Evolutionary conservation across 2,797 vertebrate species (phyloP), one percentile per base, ranked within the genome.

Genomic region (Kryptolebias ocellatus): DNA sequence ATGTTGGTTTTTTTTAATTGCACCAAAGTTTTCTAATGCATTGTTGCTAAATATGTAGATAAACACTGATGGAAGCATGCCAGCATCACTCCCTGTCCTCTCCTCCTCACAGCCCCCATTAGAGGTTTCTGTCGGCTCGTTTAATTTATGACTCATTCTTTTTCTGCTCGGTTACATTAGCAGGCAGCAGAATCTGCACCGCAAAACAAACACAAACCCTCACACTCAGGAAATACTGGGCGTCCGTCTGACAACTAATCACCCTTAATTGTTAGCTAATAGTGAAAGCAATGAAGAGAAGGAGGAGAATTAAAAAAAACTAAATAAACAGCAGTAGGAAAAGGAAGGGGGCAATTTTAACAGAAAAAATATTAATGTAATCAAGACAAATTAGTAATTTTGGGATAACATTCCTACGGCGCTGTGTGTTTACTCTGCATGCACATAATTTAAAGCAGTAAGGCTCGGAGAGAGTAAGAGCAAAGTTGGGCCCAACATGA

Each of bases 341-440:
- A 85, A 72, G 92, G 93, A 93, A 93, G 92, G 84, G 90, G 86
- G 79, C 89, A 90, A 92, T 94, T 94, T 94, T 60, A 79, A 74
- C 84, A 55, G 8, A 88, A 91, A 83, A 94, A 92, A 94, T 93
- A 94, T 94, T 88, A 94, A 93, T 93, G 92, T 68, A 93, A 94
- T 94, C 90, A 92, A 70, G 84, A 80, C 79, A 88, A 92, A 94
- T 95, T 90, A 93, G 91, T 83, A 78, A 72, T 83, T 90, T 91
- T 85, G 69, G 88, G 89, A 92, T 87, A 92, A 90, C 92, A 93
- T 93, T 93, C 90, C 91, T 80, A 76, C 54, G 84, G 83, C 17
- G 54, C 56, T 8, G 69, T 74, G 83, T 92, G 91, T 92, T 94
- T 93, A 90, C 64, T 85, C 85, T 87, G 10, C 63, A 79, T 64